Evolutionary conservation across 2,113 vertebrate genomes (phyloP).

Genomic region (Oreochromis tanganicae): DNA sequence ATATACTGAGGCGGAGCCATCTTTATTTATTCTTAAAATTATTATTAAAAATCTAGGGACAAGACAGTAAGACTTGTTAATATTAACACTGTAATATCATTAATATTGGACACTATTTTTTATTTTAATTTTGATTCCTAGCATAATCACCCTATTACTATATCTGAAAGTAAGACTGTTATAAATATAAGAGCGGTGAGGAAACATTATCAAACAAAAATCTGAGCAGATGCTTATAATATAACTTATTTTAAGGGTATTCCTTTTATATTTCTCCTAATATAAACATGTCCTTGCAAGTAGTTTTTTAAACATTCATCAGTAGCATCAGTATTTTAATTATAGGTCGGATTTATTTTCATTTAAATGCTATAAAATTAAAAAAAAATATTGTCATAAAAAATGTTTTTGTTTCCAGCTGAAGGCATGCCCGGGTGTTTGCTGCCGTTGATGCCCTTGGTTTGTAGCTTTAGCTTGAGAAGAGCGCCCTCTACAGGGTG

Average conservation of each 20-base stretch:
- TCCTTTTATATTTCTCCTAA: neutral
- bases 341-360: neutral
- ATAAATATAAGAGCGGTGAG: neutral
- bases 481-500: conserved; percentile 14
- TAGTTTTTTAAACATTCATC: neutral
- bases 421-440: neutral
- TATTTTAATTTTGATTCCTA: neutral
- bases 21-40: neutral
- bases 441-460: neutral
- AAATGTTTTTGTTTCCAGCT: neutral
- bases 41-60: neutral
- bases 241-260: neutral
- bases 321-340: neutral
- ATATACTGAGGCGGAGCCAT: neutral
- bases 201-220: neutral
- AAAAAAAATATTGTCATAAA: neutral
- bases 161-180: neutral
- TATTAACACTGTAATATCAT: neutral
- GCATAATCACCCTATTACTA: neutral
- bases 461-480: neutral
- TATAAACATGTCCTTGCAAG: neutral
- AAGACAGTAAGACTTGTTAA: neutral
- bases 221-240: neutral
- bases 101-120: neutral
- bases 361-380: neutral